Evolutionary conservation across 2,888 invertebrate genomes (phyloP), one percentile per base, ranked within the genome.

Genomic region (Stenurella melanura): DNA sequence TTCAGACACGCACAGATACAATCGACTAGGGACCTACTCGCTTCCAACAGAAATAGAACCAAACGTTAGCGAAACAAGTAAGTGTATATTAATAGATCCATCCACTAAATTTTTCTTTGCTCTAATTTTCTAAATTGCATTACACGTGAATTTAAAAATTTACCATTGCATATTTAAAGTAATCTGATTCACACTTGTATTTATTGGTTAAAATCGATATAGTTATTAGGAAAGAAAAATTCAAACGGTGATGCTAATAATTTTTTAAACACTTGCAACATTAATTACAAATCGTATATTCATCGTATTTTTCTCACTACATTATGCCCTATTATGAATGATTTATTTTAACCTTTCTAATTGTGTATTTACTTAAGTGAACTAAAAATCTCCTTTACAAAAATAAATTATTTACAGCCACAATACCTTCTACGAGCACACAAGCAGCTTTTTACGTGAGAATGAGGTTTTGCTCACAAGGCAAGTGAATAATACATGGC

Each of bases 51-150:
- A 93, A 85, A 92, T 93, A 76, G 94, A 93, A 79, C 94, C 94
- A 50, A 94, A 93, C 91, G 94, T 94, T 86, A 94, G 94, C 90
- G 94, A 94, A 86, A 93, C 94, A 89, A 93, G 94, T 94, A 92
- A 94, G 94, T 93, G 73, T 9, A 18, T 58, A 50, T 15, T 50
- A 5, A 50, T n/a, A 50, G n/a, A n/a, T 50, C 30, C 0, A 9
- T 34, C 9, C 30, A 6, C 0, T 6, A 34, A 34, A 34, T 34
- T 34, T 34, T 26, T 26, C 21, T 26, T 3, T 26, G 4, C 1
- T 26, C 21, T 26, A 26, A 26, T 26, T 26, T 26, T 26, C n/a
- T 26, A 26, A 26, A 3, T 1, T 26, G 21, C 4, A 4, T 26
- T 26, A 3, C 21, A 26, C 21, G 21, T 26, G 4, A 26, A 3